These are phyloP conservation scores for Tauraco erythrolophus DNA, from an alignment of 2,113 vertebrate genomes.

Conservation along the genomic window DNA sequence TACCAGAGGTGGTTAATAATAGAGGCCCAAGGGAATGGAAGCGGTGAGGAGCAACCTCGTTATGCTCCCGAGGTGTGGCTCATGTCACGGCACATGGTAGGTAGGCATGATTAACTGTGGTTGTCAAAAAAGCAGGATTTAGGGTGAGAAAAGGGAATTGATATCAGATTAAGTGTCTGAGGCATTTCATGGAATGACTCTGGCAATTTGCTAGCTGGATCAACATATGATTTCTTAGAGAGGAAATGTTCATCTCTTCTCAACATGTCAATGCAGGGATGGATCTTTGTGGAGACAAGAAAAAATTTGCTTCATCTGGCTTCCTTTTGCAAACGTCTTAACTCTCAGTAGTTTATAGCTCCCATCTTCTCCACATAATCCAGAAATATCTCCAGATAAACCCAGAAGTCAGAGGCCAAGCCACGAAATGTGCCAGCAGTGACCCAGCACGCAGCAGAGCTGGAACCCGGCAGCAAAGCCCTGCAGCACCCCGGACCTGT, in stretches of 20 bases:
- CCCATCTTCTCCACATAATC: background rate
- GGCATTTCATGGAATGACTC: background rate
- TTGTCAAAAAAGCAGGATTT: background rate
- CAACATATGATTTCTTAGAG: background rate
- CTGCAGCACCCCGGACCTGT: no score
- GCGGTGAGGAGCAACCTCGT: background rate
- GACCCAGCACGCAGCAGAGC: accelerated
- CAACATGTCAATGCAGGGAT: accelerated
- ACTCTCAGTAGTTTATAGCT: background rate
- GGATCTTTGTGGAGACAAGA: background rate
- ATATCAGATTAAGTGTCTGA: constrained; percentile 14
- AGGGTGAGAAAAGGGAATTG: background rate
- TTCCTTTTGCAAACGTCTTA: background rate
- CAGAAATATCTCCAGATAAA: background rate
- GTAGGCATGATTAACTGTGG: background rate
- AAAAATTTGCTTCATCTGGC: background rate
- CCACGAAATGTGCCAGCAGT: background rate
- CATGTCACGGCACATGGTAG: accelerated
- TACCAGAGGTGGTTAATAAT: background rate
- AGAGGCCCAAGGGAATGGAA: background rate
- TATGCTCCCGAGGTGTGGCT: background rate
- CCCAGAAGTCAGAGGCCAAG: background rate
- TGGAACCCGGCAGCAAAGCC: accelerated
- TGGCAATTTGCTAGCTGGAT: constrained; percentile 13
- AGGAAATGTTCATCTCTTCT: constrained; percentile 12